A percentile compares a stretch with the other conserved stretches of the same genome.
These are phyloP conservation scores for Galbula dea DNA, from an alignment of 2,113 vertebrate species.

Conservation along the genomic window DNA sequence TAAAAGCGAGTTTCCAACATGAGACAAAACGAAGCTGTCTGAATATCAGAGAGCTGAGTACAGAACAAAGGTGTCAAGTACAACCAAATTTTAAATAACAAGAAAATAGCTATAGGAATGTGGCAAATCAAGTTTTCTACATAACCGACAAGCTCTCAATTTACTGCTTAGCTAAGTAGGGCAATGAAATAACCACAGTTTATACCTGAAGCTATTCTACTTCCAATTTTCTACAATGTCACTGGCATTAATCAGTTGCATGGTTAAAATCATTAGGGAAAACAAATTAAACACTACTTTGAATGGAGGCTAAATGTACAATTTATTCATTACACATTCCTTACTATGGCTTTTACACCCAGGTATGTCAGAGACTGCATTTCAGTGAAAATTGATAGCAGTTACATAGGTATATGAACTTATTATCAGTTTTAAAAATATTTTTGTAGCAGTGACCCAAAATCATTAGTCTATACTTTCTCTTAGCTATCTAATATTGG, in stretches of 20 bases:
- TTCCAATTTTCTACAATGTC: slow-evolving; percentile 16
- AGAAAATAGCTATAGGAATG: background rate
- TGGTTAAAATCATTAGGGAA: slow-evolving; percentile 17
- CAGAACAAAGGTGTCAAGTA: background rate
- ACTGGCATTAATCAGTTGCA: slow-evolving; percentile 25
- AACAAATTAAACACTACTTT: slow-evolving; percentile 38
- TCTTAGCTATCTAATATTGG: background rate
- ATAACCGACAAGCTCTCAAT: background rate
- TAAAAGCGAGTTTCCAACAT: background rate
- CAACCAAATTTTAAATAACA: background rate
- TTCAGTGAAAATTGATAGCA: background rate
- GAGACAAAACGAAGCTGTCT: background rate
- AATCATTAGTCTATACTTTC: background rate
- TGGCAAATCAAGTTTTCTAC: background rate
- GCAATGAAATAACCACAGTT: background rate
- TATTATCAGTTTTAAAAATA: background rate
- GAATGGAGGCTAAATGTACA: background rate
- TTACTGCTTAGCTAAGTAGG: slow-evolving; percentile 31
- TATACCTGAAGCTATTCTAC: slow-evolving; percentile 1
- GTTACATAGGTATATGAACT: background rate
- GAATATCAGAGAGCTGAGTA: background rate
- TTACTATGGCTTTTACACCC: background rate
- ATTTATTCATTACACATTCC: background rate
- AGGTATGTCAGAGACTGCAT: background rate
- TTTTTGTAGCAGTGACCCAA: background rate